phyloP scores from a whole-genome alignment of 2,113 vertebrate genomes.

The Protobothrops flavoviridis region DNA sequence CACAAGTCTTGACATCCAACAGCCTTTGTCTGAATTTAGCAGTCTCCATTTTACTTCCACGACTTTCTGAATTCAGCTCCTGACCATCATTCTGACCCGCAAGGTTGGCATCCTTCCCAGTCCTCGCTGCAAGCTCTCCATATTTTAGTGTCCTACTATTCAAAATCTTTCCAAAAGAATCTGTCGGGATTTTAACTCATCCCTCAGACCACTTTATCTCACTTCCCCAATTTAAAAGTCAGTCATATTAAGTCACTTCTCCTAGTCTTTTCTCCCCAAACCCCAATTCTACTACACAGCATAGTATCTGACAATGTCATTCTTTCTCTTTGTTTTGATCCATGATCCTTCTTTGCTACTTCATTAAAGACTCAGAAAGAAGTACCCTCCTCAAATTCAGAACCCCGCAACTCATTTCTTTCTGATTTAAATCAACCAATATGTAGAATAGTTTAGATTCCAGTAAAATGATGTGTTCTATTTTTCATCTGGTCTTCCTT shows the following conservation, averaged over 20 bases:
- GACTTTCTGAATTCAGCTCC: not conserved
- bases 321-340: not conserved
- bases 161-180: not conserved
- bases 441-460: not conserved
- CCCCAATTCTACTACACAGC: not conserved
- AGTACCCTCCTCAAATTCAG: not conserved
- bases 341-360: not conserved
- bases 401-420: not conserved
- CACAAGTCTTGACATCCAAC: not conserved
- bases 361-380: not conserved
- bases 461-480: not conserved
- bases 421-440: not conserved
- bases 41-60: not conserved
- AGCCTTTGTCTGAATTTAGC: not conserved
- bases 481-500: not conserved
- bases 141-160: not conserved
- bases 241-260: not conserved
- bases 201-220: not conserved
- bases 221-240: not conserved
- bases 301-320: not conserved
- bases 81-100: no score
- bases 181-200: not conserved
- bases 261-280: not conserved
- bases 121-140: not conserved
- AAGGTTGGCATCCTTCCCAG: not conserved